phyloP scores from a whole-genome alignment of 1,140 invertebrate genomes.

The Sitobion miscanthi region DNA sequence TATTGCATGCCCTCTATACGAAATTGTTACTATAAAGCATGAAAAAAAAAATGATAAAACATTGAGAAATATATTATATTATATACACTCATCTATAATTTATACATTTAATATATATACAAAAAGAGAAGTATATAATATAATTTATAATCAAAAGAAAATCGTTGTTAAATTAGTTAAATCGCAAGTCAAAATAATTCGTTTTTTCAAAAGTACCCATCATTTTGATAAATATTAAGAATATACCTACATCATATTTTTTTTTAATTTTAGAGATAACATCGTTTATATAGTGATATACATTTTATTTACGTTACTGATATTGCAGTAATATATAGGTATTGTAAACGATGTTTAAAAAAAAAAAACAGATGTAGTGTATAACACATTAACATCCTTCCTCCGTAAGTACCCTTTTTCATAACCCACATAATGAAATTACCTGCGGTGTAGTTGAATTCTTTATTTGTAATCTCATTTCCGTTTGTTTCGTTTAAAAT shows the following conservation, averaged over 20 bases:
- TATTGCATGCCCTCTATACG: background rate
- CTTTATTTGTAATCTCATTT: constrained; percentile 5
- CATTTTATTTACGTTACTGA: background rate
- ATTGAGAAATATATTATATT: background rate
- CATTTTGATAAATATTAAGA: background rate
- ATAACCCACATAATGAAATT: constrained; percentile 35
- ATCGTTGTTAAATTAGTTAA: background rate
- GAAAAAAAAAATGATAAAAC: background rate
- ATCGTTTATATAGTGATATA: background rate
- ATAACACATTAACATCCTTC: background rate
- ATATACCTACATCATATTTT: background rate
- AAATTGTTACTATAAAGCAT: background rate
- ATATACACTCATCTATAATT: background rate
- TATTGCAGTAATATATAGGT: background rate
- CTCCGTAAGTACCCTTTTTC: background rate
- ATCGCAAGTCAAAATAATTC: background rate
- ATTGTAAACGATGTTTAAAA: background rate
- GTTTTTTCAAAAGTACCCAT: background rate
- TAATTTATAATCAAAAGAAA: background rate
- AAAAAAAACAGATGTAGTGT: constrained; percentile 16
- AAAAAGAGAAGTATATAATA: background rate
- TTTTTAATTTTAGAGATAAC: background rate
- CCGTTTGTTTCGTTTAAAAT: background rate
- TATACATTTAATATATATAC: background rate
- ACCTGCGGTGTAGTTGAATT: background rate